Base-by-base conservation (phyloP, 2,113 vertebrate genomes). In the Cromileptes altivelis region DNA sequence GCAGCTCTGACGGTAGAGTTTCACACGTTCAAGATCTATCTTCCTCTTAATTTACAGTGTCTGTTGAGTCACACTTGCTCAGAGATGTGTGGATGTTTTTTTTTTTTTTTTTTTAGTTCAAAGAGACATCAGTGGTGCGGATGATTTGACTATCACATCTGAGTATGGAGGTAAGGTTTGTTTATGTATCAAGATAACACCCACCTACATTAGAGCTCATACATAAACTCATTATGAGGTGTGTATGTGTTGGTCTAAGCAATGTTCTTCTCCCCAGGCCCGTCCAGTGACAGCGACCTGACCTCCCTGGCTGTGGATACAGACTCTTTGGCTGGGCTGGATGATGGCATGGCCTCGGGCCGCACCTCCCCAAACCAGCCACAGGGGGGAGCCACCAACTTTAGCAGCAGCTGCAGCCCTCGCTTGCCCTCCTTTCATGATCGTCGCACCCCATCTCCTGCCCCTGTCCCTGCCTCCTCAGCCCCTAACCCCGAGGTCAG, bases 301-400 rank as follows among this genome's bases (percentile, higher is more conserved):
- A 92, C 96, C 78, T 99, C 97, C 76, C 92, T 97, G 81, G 96
- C 95, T 56, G 94, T 98, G 0, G 98, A 99, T 79, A 92, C 94
- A 70, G 98, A 99, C 91, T 98, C 97, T 90, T 92, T 98, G 75
- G 93, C 96, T 0, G 97, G 96, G 74, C 62, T 97, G 77, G 98
- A 99, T 68, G 97, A 99, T 99, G 98, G 98, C 96, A 98, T 98
- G 98, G 97, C 98, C 96, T 99, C 98, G 91, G 96, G 95, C 86
- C 95, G 96, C 75, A 95, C 94, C 88, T 99, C 98, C 91, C 98
- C 98, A 88, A 96, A 94, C 78, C 96, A 96, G 91, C 90, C 95
- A 89, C 91, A 94, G 37, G 94, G 95, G 85, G 92, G 92, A 83
- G 90, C 87, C 90, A 78, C 84, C 55, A 84, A 86, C 85, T 80